Evolutionary conservation across 2,888 invertebrate genomes (phyloP), one percentile per base, ranked within the genome.

Genomic region (Linnaemya vulpina): DNA sequence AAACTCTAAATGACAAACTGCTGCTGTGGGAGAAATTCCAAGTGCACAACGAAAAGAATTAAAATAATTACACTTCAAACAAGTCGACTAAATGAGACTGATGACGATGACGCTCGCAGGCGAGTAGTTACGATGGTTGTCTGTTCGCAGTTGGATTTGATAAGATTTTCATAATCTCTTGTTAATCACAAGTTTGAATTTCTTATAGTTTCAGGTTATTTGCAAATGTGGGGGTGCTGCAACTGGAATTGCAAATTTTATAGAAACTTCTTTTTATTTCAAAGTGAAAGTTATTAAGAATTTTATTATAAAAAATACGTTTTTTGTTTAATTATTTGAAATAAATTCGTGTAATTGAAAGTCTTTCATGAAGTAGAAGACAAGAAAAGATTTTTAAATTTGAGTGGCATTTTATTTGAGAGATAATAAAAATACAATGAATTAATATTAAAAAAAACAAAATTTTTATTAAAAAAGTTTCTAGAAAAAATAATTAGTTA

Each of bases 51-150:
- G 63, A 79, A 84, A 35, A 62, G 58, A 81, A 76, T 81, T 81
- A 68, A 84, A 84, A 84, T 81, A 84, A 84, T 84, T 84, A 81
- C 62, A 73, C 55, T 76, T 80, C 74, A 63, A 83, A 70, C 63
- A 63, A 77, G 46, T 71, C 30, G 51, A 76, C 40, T 22, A 51
- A 67, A 67, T 74, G 40, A 67, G 53, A 20, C 20, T 43, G 25
- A 63, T 70, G 62, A 9, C 43, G 25, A 63, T 70, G 62, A 9
- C 43, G 43, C 53, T 78, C 43, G 53, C 53, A 30, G 2, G 5
- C 5, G 5, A 30, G 30, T 3, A 51, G 53, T 62, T 62, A 68
- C 60, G 70, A 43, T 53, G 58, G 8, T 1, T 0, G 8, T 1
- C 0, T 60, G 46, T 58, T 67, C 15, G n/a, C 30, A 30, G 11